phyloP scores from a whole-genome alignment of 2,888 invertebrate species.

The Alloplasta piceator region DNA sequence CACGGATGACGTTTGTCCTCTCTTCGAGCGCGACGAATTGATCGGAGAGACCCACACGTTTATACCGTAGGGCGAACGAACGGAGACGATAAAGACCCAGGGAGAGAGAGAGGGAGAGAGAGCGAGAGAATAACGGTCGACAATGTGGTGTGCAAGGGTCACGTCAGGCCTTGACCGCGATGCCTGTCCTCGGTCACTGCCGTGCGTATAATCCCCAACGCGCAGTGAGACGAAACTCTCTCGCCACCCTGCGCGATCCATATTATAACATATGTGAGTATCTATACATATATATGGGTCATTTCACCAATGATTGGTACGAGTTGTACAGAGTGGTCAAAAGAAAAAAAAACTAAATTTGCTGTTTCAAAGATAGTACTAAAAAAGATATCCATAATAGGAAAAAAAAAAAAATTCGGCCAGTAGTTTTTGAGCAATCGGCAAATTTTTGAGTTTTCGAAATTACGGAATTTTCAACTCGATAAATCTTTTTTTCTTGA shows the following conservation, averaged over 20 bases:
- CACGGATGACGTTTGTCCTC: constrained; percentile 20
- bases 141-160: constrained; percentile 63
- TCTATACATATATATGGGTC: no score
- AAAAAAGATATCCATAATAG: no score
- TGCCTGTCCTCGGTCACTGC: constrained; percentile 66
- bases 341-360: no score
- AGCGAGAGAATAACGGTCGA: constrained; percentile 60
- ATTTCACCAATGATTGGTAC: no score
- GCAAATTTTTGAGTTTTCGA: no score
- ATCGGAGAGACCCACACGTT: constrained; percentile 31
- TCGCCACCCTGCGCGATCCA: constrained; percentile 35
- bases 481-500: no score
- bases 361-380: no score
- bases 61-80: constrained; percentile 33
- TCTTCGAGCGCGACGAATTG: constrained; percentile 44
- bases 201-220: constrained; percentile 61
- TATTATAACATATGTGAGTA: neutral
- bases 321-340: no score
- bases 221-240: constrained; percentile 64
- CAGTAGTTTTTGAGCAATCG: no score
- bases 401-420: no score
- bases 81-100: constrained; percentile 32
- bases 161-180: constrained; percentile 68
- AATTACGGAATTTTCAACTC: no score
- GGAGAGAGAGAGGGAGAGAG: constrained; percentile 25